Evolutionary conservation across 2,113 vertebrate species (phyloP).

Genomic region (Sturnus vulgaris): DNA sequence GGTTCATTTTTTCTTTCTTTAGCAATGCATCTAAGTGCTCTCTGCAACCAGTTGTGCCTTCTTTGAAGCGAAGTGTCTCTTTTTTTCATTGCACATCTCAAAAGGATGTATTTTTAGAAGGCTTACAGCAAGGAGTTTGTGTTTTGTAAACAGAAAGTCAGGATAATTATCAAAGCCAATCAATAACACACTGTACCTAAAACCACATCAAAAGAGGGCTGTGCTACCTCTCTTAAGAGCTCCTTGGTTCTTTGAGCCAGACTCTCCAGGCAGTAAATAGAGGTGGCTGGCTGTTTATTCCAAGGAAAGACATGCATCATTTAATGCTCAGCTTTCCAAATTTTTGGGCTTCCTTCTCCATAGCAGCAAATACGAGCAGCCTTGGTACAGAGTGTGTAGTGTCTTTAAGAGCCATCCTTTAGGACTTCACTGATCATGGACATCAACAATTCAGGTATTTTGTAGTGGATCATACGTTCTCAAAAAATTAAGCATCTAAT

Average conservation of each 20-base stretch:
- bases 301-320: constrained; percentile 2
- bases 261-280: constrained; percentile 3
- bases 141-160: constrained; percentile 23
- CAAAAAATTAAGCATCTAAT: neutral
- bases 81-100: neutral
- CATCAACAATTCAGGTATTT: neutral
- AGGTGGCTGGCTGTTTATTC: constrained; percentile 20
- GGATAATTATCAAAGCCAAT: neutral
- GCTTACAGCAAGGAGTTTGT: neutral
- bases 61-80: neutral
- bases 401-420: neutral
- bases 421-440: neutral
- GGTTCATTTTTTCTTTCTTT: neutral
- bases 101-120: constrained; percentile 37
- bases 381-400: neutral
- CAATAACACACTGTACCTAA: constrained; percentile 27
- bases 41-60: neutral
- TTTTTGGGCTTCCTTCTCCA: neutral
- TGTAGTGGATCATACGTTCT: neutral
- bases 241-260: constrained; percentile 8
- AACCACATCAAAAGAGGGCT: constrained; percentile 20
- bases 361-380: neutral
- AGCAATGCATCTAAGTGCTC: neutral
- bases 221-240: neutral
- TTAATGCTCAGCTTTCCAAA: constrained; percentile 7